A percentile compares a stretch with the other conserved stretches of the same genome.
phyloP scores from a whole-genome alignment of 2,797 vertebrate species.

The Choloepus didactylus region DNA sequence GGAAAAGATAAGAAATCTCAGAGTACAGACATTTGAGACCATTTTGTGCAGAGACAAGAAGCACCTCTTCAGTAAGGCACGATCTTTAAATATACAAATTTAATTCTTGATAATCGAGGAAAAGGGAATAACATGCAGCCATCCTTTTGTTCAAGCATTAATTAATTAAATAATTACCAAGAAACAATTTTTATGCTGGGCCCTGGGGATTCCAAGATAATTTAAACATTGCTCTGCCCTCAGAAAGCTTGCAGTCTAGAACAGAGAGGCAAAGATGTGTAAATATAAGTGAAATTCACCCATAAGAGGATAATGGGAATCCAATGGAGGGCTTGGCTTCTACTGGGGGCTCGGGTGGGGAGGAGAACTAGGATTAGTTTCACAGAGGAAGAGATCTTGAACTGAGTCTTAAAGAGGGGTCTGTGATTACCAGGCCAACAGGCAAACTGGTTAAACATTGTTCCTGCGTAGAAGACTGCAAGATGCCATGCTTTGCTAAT shows the following conservation, averaged over 20 bases:
- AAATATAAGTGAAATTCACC: background rate
- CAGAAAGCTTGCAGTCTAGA: background rate
- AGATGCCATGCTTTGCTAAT: too few relatives aligned
- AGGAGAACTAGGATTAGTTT: background rate
- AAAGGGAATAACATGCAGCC: background rate
- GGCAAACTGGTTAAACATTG: background rate
- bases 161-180: slow-evolving; percentile 43
- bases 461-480: background rate
- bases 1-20: slow-evolving; percentile 15
- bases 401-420: background rate
- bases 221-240: slow-evolving; percentile 20
- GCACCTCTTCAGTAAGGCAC: background rate
- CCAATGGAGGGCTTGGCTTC: background rate
- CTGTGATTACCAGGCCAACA: background rate
- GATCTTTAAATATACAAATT: background rate
- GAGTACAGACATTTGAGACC: background rate
- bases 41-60: background rate
- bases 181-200: slow-evolving; percentile 11
- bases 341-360: background rate
- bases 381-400: background rate
- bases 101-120: slow-evolving; percentile 40
- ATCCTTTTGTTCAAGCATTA: slow-evolving; percentile 38
- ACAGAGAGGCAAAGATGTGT: background rate
- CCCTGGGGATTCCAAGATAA: background rate
- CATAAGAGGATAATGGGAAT: background rate